Conservation (phyloP, 2,113 vertebrate species). For the Callipepla californica region DNA sequence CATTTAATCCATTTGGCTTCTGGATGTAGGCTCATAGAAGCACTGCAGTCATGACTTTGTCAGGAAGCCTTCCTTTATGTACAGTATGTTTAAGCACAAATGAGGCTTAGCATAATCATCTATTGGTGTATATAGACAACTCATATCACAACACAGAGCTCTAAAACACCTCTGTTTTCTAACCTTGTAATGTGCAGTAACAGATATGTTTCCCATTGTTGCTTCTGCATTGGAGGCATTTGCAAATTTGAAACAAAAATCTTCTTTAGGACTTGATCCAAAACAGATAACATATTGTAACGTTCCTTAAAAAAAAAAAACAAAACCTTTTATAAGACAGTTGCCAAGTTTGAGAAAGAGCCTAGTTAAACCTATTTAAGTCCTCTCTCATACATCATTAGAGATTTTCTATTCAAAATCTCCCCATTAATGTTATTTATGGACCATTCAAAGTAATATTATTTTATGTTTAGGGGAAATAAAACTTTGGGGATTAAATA, state of each 20-base stretch:
- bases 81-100: fast-evolving
- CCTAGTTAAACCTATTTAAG: slow-evolving; percentile 45
- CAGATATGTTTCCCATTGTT: background rate
- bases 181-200: background rate
- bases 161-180: background rate
- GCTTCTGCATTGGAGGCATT: background rate
- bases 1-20: background rate
- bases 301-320: background rate
- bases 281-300: slow-evolving; percentile 47
- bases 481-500: slow-evolving; percentile 71
- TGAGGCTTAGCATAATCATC: background rate
- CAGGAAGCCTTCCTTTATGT: background rate
- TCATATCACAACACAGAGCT: background rate
- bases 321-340: background rate
- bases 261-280: slow-evolving; percentile 48
- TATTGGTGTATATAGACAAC: background rate
- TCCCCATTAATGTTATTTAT: slow-evolving; percentile 74
- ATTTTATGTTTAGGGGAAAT: slow-evolving; percentile 64
- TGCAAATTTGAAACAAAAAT: slow-evolving; percentile 21
- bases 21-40: background rate
- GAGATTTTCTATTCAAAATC: slow-evolving; percentile 64
- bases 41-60: background rate
- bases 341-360: slow-evolving; percentile 53
- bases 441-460: slow-evolving; percentile 66
- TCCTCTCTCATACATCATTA: slow-evolving; percentile 62